A percentile compares a stretch with the other conserved stretches of the same genome.
phyloP scores from a whole-genome alignment of 1,140 invertebrate species.

The Drosophila kurseongensis region DNA sequence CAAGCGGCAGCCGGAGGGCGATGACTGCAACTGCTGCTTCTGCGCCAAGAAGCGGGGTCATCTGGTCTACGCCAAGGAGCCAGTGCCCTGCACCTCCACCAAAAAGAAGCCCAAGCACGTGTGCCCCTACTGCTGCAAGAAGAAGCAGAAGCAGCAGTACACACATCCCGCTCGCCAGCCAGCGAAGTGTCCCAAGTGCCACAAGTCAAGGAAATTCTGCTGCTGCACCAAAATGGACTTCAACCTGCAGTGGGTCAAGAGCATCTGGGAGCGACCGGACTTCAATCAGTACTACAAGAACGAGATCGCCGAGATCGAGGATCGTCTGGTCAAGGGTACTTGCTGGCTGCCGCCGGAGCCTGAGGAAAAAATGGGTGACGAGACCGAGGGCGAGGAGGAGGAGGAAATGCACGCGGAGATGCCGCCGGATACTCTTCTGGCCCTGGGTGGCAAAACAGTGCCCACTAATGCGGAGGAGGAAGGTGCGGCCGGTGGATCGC shows the following conservation, averaged over 20 bases:
- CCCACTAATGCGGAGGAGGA: not conserved
- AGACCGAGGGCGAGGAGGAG: slow-evolving; percentile 54
- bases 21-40: slow-evolving; percentile 81
- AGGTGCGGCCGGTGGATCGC: not conserved
- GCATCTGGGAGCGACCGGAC: slow-evolving; percentile 78
- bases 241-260: slow-evolving; percentile 73
- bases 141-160: slow-evolving; percentile 65
- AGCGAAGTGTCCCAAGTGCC: slow-evolving; percentile 76
- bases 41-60: slow-evolving; percentile 80
- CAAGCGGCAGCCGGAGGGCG: slow-evolving; percentile 69
- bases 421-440: slow-evolving; percentile 37
- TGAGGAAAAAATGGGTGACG: slow-evolving; percentile 20
- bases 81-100: slow-evolving; percentile 56
- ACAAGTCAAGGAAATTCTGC: slow-evolving; percentile 77
- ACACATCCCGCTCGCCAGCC: slow-evolving; percentile 57
- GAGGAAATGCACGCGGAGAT: slow-evolving; percentile 5
- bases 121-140: slow-evolving; percentile 78
- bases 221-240: slow-evolving; percentile 77
- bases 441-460: slow-evolving; percentile 47
- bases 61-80: slow-evolving; percentile 75
- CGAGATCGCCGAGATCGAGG: slow-evolving; percentile 72
- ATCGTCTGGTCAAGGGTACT: slow-evolving; percentile 61
- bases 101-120: slow-evolving; percentile 67
- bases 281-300: slow-evolving; percentile 78
- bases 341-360: slow-evolving; percentile 71